Conservation (phyloP, 2,888 invertebrate species). For the Ochlodes sylvanus region DNA sequence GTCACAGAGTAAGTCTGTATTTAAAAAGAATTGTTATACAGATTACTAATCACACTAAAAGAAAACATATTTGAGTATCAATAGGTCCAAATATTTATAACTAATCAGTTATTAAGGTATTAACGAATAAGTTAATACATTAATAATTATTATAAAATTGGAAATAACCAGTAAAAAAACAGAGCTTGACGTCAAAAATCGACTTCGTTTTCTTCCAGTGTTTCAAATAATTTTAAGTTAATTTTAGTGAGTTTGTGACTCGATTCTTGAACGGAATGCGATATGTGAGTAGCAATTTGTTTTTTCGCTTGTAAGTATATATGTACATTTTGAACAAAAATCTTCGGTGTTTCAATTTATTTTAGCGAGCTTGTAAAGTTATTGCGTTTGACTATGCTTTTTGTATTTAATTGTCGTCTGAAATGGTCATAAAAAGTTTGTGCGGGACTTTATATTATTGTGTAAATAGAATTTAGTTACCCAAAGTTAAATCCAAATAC, state of each 20-base stretch:
- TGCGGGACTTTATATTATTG: slow-evolving; percentile 63
- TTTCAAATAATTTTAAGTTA: slow-evolving; percentile 47
- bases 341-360: slow-evolving; percentile 57
- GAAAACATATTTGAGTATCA: too few species aligned
- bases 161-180: neutral
- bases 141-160: neutral
- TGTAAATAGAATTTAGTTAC: slow-evolving; percentile 81
- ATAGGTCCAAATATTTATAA: too few species aligned
- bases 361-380: slow-evolving; percentile 71
- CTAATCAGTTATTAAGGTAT: neutral
- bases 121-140: neutral
- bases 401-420: slow-evolving; percentile 58
- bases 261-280: slow-evolving; percentile 21
- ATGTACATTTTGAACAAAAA: slow-evolving; percentile 80
- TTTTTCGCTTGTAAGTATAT: slow-evolving; percentile 77
- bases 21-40: too few species aligned
- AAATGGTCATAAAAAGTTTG: slow-evolving; percentile 54
- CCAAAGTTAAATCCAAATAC: slow-evolving; percentile 80
- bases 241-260: slow-evolving; percentile 56
- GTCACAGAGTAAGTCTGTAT: too few species aligned
- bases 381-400: slow-evolving; percentile 65
- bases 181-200: slow-evolving; percentile 38
- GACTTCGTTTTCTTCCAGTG: slow-evolving; percentile 62
- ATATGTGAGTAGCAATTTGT: slow-evolving; percentile 58
- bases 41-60: too few species aligned